A percentile compares a stretch with the other conserved stretches of the same genome.
Evolutionary conservation across 2,797 vertebrate genomes (phyloP).

Genomic region (Prunella strophiata): DNA sequence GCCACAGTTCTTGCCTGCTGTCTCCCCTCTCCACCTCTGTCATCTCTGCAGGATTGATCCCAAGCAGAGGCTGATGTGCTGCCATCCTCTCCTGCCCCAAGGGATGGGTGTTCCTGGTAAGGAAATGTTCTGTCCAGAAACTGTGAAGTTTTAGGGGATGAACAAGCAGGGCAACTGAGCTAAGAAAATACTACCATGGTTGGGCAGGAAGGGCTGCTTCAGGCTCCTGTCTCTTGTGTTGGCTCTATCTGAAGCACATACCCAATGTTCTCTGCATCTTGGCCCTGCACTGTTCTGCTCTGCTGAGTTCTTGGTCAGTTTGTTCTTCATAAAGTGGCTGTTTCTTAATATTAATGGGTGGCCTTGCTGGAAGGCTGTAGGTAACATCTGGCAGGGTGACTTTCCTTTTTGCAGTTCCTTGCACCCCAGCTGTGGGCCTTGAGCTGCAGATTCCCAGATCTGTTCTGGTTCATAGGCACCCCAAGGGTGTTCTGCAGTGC

Average conservation of each 20-base stretch:
- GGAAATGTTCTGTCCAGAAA: neutral
- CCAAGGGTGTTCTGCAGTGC: neutral
- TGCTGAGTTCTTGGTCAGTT: neutral
- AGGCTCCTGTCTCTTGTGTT: neutral
- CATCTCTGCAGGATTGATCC: neutral
- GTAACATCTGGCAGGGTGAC: neutral
- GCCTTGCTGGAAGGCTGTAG: neutral
- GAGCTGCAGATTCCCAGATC: neutral
- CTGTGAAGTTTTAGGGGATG: neutral
- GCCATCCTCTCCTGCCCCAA: neutral
- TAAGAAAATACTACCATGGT: neutral
- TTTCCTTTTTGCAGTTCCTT: neutral
- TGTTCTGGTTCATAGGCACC: neutral
- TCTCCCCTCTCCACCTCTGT: neutral
- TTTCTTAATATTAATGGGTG: neutral
- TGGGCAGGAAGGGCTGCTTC: neutral
- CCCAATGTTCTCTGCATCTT: neutral
- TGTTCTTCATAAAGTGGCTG: neutral
- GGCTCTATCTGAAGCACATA: neutral
- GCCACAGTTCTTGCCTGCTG: neutral
- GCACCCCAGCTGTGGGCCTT: neutral
- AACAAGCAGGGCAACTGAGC: neutral
- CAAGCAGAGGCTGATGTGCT: neutral
- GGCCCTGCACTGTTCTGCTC: neutral
- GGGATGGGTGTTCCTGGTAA: neutral